These are phyloP conservation scores for Arbacia lixula DNA, from an alignment of 53 echinoderm and acorn worm genomes.

Conservation along the genomic window DNA sequence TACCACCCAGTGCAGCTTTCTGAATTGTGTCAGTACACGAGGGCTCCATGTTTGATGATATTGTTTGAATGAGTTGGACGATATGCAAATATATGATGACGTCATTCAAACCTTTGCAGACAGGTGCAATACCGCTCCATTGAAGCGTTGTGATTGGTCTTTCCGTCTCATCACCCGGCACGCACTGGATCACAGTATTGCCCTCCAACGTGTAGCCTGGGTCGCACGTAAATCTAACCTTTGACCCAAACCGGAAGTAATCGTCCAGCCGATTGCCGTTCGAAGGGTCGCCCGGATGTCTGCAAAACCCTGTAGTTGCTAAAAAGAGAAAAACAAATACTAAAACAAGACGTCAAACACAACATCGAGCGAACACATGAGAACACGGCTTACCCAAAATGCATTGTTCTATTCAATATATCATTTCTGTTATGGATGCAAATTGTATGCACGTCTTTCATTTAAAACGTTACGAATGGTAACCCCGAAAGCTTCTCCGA, in stretches of 20 bases:
- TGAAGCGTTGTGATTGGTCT: conserved; percentile 17
- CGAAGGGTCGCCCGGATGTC: conserved; percentile 36
- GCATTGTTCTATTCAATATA: too few relatives aligned
- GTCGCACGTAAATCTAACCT: conserved; percentile 21
- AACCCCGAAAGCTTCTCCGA: too few relatives aligned
- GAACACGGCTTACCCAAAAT: too few relatives aligned
- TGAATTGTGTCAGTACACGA: neutral
- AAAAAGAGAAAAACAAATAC: neutral
- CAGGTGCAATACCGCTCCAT: conserved; percentile 42
- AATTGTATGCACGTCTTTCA: too few relatives aligned
- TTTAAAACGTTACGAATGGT: too few relatives aligned
- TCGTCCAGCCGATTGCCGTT: conserved; percentile 30
- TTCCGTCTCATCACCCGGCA: conserved; percentile 2
- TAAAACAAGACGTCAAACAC: neutral
- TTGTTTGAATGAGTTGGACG: too few relatives aligned
- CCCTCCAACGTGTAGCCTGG: conserved; percentile 18
- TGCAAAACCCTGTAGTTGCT: conserved; percentile 44
- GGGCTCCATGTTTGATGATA: neutral
- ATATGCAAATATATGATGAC: too few relatives aligned
- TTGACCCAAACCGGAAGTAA: conserved; percentile 49
- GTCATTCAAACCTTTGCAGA: conserved; percentile 32
- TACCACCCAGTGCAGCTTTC: neutral
- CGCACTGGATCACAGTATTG: conserved; percentile 19
- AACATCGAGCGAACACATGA: neutral
- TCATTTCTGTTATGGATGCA: too few relatives aligned